Conservation (phyloP, 2,113 vertebrate species). For the Sterrhoptilus dennistouni region DNA sequence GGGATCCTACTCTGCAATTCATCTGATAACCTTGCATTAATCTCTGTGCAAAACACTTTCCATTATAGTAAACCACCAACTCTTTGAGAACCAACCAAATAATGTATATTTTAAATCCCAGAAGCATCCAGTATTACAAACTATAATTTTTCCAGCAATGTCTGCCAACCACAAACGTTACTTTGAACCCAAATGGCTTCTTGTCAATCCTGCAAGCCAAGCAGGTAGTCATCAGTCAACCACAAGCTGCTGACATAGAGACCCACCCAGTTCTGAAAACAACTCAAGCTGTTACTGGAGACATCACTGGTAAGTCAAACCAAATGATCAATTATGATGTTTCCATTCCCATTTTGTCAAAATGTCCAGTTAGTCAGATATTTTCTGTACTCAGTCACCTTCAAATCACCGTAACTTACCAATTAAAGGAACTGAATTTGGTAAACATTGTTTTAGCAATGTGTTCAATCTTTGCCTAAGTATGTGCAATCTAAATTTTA, state of each 20-base stretch:
- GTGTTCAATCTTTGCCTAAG: neutral
- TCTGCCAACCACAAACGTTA: neutral
- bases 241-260: conserved; percentile 35
- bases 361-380: neutral
- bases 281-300: neutral
- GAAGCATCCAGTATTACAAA: neutral
- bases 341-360: neutral
- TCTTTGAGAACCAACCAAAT: neutral
- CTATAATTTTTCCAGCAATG: neutral
- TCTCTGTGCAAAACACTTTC: neutral
- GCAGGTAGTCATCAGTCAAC: conserved; percentile 30
- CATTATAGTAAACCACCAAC: neutral
- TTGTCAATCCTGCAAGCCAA: conserved; percentile 4
- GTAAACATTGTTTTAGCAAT: neutral
- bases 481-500: neutral
- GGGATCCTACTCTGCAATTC: neutral
- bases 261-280: conserved; percentile 4
- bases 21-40: neutral
- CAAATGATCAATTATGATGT: neutral
- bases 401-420: neutral
- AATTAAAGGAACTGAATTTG: neutral
- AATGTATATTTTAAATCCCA: neutral
- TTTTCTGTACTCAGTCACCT: neutral
- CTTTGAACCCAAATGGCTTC: neutral
- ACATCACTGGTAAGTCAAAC: neutral